Base-by-base conservation (phyloP, 2,888 invertebrate species). In the Cosmia pyralina region DNA sequence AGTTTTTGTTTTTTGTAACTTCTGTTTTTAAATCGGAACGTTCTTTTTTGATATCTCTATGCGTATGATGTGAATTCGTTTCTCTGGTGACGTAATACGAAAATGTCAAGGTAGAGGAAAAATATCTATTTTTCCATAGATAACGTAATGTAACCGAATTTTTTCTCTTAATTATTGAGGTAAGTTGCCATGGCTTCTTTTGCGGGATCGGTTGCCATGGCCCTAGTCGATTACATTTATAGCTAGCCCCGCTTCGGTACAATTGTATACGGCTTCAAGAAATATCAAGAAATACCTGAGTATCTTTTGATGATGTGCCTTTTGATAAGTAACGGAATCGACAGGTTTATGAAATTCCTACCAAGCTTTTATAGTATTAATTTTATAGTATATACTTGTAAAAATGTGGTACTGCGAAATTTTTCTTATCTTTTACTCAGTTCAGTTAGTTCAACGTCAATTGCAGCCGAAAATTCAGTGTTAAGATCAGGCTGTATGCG, bases 111-210 rank as follows among this genome's bases (percentile, higher is more conserved):
- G n/a, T 41, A 28, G 22, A 5, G 2, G 50, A n/a, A 10, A 46
- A n/a, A n/a, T n/a, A n/a, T n/a, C n/a, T 46, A 44, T 55, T 62
- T 41, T 38, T 57, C 19, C 17, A 19, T 13, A 17, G n/a, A 57
- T 28, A 52, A 46, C 2, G 7, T 65, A 38, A 38, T 46, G 46
- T 22, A 22, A 34, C 10, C 10, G 34, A 58, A 60, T 72, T 79
- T 63, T 53, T 59, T 22, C 58, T 72, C 8, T 22, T 62, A 46
- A 22, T 53, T 52, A 57, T 65, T 64, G n/a, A 50, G 13, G 17
- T 80, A 28, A 28, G 44, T n/a, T 65, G n/a, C 52, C n/a, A 52
- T 52, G 80, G 44, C 65, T 66, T 74, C 77, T 75, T 81, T 72
- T 22, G 28, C 15, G 28, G 28, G 17, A 57, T 60, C 22, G n/a